These are phyloP conservation scores for Phalacrocorax aristotelis DNA, from an alignment of 2,113 vertebrate species.

Conservation along the genomic window DNA sequence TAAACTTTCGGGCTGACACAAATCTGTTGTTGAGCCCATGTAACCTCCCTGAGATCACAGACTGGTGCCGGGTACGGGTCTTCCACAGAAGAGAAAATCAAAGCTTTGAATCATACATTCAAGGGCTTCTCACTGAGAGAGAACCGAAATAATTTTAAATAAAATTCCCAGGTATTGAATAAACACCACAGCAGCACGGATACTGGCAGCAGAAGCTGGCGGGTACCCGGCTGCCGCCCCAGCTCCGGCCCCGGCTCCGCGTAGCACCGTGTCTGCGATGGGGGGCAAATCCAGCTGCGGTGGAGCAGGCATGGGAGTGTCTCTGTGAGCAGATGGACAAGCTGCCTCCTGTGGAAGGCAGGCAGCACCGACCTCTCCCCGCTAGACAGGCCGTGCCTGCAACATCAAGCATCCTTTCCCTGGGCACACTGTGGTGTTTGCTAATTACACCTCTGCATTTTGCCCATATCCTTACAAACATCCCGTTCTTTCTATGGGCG, in stretches of 20 bases:
- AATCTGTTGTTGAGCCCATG: neutral
- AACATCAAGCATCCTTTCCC: neutral
- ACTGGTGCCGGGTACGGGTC: neutral
- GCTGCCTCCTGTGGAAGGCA: neutral
- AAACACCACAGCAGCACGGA: neutral
- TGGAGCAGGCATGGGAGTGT: neutral
- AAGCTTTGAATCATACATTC: slow-evolving; percentile 25
- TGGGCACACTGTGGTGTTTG: neutral
- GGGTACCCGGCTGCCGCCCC: neutral
- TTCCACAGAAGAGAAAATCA: slow-evolving; percentile 7
- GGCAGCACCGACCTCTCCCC: neutral
- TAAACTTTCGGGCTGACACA: neutral
- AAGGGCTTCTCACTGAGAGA: neutral
- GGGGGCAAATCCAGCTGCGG: neutral
- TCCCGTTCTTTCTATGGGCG: neutral
- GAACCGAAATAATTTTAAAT: slow-evolving; percentile 8
- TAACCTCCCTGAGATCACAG: neutral
- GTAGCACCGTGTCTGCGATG: fast-evolving
- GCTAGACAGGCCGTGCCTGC: neutral
- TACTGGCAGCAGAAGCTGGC: neutral
- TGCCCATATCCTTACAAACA: neutral
- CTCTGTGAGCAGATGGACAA: fast-evolving
- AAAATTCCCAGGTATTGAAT: neutral
- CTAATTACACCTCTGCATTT: neutral
- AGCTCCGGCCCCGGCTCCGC: neutral